Evolutionary conservation across 1,140 invertebrate genomes (phyloP).

Genomic region (Lamellibrachia luymesi): DNA sequence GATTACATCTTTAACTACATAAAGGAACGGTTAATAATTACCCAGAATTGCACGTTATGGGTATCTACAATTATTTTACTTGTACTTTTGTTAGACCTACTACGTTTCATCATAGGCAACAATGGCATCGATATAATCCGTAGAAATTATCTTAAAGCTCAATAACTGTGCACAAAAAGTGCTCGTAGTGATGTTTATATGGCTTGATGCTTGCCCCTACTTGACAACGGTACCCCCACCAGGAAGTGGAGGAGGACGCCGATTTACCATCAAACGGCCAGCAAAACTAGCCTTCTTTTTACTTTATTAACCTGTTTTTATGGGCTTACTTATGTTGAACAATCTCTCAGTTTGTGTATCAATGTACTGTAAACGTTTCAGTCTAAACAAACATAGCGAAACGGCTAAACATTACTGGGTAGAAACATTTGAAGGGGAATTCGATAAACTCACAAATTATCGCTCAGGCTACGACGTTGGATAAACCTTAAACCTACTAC

Average conservation of each 20-base stretch:
- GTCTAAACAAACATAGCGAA: neutral
- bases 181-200: neutral
- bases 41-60: no score
- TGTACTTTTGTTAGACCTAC: no score
- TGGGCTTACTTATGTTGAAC: neutral
- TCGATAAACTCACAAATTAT: neutral
- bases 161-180: no score
- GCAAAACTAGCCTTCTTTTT: neutral
- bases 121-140: no score
- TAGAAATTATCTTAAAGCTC: no score
- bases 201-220: neutral
- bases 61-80: no score
- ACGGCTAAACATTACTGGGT: neutral
- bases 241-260: neutral
- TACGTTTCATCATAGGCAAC: no score
- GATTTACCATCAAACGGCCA: constrained; percentile 4
- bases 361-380: neutral
- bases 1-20: no score
- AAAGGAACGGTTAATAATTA: no score
- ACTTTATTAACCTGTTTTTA: neutral
- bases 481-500: neutral
- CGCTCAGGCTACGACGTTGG: neutral
- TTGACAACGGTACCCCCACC: neutral
- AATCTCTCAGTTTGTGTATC: neutral
- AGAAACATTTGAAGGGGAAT: neutral